phyloP scores from a whole-genome alignment of 2,888 invertebrate species.

The Fissipunctia ypsillon region DNA sequence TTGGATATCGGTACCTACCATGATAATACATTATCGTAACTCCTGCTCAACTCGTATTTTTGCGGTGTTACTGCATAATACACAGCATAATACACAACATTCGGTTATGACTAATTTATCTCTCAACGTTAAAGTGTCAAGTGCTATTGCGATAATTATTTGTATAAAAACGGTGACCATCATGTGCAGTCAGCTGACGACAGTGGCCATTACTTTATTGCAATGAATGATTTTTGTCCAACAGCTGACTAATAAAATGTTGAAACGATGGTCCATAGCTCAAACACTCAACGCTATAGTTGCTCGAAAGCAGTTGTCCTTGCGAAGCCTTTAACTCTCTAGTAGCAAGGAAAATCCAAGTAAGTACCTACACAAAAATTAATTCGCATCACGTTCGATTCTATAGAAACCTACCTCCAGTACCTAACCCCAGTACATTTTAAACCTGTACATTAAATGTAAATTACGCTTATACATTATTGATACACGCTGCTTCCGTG shows the following conservation, averaged over 20 bases:
- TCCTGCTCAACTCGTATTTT: constrained; percentile 1
- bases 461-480: constrained; percentile 61
- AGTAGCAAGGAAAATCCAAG: constrained; percentile 7
- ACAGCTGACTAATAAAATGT: background rate
- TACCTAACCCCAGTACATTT: constrained; percentile 23
- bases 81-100: background rate
- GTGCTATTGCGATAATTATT: background rate
- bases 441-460: constrained; percentile 53
- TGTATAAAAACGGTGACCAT: background rate
- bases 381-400: constrained; percentile 29
- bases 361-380: background rate
- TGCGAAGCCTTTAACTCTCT: background rate
- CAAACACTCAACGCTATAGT: background rate
- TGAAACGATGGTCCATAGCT: background rate
- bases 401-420: constrained; percentile 6
- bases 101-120: constrained; percentile 5
- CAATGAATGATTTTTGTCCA: too few species aligned
- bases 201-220: background rate
- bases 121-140: background rate
- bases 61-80: constrained; percentile 1
- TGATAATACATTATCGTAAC: background rate
- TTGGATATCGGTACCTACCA: background rate
- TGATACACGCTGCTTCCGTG: constrained; percentile 48
- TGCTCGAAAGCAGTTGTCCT: background rate
- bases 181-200: background rate